phyloP scores from a whole-genome alignment of 2,888 invertebrate species.

The Empis stercorea region DNA sequence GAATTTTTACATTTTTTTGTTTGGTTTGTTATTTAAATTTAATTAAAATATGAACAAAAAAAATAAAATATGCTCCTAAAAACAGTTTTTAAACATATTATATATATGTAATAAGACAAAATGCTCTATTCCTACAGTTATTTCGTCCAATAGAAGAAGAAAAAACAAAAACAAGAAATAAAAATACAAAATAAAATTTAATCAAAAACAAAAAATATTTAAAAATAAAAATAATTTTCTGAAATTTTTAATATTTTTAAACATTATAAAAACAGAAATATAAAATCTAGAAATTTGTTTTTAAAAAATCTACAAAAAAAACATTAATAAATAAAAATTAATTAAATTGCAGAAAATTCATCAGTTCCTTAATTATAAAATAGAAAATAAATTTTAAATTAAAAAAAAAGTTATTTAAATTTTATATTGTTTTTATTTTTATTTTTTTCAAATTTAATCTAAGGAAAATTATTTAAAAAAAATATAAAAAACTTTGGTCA shows the following conservation, averaged over 20 bases:
- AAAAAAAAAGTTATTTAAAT: background rate
- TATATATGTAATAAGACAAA: conserved; percentile 1
- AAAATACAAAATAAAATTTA: background rate
- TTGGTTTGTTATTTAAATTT: background rate
- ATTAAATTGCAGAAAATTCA: too few relatives aligned
- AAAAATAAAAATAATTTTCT: too few relatives aligned
- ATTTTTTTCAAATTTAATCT: too few relatives aligned
- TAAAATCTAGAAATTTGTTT: conserved; percentile 12
- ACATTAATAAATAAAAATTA: too few relatives aligned
- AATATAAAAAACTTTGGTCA: too few relatives aligned
- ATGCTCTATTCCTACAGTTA: conserved; percentile 13
- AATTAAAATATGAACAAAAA: background rate
- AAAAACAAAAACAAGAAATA: background rate
- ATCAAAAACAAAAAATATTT: background rate
- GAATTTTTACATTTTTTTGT: background rate
- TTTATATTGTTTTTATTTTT: too few relatives aligned
- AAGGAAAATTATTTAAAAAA: too few relatives aligned
- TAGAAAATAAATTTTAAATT: conserved; percentile 1
- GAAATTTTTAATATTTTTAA: conserved; percentile 7
- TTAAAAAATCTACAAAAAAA: background rate
- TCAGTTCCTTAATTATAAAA: background rate
- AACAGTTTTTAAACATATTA: conserved; percentile 11
- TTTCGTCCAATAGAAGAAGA: conserved; percentile 13
- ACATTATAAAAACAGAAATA: conserved; percentile 14
- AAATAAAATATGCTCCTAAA: conserved; percentile 11